Evolutionary conservation across 2,113 vertebrate genomes (phyloP).

Genomic region (Tenrec ecaudatus): DNA sequence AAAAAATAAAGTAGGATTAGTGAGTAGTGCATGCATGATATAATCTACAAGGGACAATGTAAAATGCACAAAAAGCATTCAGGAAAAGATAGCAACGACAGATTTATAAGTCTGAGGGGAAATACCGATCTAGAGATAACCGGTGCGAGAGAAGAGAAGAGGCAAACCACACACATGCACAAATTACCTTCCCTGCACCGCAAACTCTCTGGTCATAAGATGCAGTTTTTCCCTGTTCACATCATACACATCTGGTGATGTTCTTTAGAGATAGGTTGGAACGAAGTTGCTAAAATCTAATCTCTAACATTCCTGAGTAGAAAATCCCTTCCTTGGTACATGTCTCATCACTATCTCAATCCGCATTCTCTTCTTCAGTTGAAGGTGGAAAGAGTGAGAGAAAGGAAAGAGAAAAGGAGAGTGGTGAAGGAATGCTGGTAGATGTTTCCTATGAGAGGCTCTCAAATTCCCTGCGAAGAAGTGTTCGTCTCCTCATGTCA

Average conservation of each 20-base stretch:
- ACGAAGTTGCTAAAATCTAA: neutral
- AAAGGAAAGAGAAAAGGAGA: neutral
- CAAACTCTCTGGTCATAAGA: neutral
- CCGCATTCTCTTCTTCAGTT: neutral
- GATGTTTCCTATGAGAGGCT: neutral
- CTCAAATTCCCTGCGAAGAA: neutral
- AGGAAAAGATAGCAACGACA: neutral
- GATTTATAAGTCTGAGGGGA: neutral
- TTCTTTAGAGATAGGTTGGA: neutral
- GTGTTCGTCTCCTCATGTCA: neutral
- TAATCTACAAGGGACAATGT: neutral
- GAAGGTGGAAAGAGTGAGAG: neutral
- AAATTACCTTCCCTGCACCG: neutral
- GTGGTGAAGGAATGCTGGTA: neutral
- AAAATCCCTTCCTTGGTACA: neutral
- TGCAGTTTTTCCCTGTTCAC: neutral
- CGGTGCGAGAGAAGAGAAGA: neutral
- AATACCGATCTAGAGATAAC: neutral
- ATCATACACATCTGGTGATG: neutral
- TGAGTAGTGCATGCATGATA: neutral
- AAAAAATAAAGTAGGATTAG: slow-evolving; percentile 30
- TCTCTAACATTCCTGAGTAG: neutral
- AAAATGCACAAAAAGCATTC: neutral
- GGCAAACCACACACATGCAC: neutral
- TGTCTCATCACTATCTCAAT: neutral